Evolutionary conservation across 2,797 vertebrate species (phyloP).

Genomic region (Antennarius maculatus): DNA sequence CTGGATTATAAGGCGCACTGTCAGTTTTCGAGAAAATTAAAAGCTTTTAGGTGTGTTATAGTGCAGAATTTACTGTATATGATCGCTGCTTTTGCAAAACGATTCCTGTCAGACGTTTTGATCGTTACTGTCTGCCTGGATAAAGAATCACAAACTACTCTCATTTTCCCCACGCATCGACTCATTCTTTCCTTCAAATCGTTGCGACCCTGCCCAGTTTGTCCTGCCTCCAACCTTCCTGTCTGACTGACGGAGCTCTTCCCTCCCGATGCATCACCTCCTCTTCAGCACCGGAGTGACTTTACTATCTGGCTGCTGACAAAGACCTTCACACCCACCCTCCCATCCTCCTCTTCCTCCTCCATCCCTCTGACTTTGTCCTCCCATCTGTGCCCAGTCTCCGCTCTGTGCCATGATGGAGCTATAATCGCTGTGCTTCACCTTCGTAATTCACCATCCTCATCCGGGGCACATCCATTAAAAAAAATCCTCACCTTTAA

Average conservation of each 20-base stretch:
- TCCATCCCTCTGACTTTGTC: constrained; percentile 45
- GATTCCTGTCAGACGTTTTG: too few relatives aligned
- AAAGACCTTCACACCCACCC: constrained; percentile 25
- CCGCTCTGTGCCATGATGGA: constrained; percentile 32
- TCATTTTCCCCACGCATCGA: constrained; percentile 10
- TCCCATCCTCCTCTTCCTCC: constrained; percentile 18
- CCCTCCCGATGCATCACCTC: constrained; percentile 36
- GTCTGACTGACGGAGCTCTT: constrained; percentile 30
- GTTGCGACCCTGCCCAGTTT: neutral
- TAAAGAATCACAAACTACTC: too few relatives aligned
- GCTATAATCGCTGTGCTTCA: constrained; percentile 17
- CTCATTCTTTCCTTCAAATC: constrained; percentile 11
- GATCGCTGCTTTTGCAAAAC: too few relatives aligned
- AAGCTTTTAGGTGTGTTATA: too few relatives aligned
- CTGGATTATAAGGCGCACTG: too few relatives aligned
- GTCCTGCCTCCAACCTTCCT: constrained; percentile 27
- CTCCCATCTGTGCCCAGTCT: constrained; percentile 31
- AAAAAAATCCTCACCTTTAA: constrained; percentile 7
- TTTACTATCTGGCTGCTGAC: constrained; percentile 44
- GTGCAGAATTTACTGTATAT: too few relatives aligned
- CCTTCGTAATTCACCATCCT: constrained; percentile 45
- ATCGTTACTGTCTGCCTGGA: too few relatives aligned
- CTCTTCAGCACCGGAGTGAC: constrained; percentile 34
- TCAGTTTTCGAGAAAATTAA: too few relatives aligned
- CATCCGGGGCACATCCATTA: constrained; percentile 39